Evolutionary conservation across 92 coral and sea anemone species (phyloP), one percentile per base, ranked within the genome.

Genomic region (Blastomussa wellsi): DNA sequence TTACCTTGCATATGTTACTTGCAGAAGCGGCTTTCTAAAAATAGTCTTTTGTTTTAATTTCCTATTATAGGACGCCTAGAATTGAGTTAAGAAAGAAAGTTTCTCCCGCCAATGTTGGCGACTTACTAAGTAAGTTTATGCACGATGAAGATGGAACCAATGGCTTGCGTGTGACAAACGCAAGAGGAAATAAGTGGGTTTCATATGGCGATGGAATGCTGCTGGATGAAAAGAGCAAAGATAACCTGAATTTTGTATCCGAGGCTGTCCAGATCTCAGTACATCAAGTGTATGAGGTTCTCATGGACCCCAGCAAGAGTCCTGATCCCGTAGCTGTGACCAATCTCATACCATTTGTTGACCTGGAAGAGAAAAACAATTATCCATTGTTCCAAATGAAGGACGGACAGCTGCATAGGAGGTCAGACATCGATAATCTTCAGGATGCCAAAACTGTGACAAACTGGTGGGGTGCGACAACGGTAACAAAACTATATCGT

Each of bases 161-260:
- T 72, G 97, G 94, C 26, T 77, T 93, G 24, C 93, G 91, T 55
- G 94, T 93, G 31, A 86, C 89, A 44, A 93, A 93, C 81, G 52
- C 7, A 12, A 64, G 83, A n/a, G 90, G 94, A 5, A 90, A 93
- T 39, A 91, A 86, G 74, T 93, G 94, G 97, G 65, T 81, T 32
- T 88, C 94, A 28, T 93, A 89, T 70, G 97, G 97, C 1, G 97
- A 93, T 55, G 92, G 94, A 10, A 89, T 82, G 90, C 79, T 92
- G 14, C 52, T 91, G 32, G 55, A 68, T 10, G 65, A 77, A 28
- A 49, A 88, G 44, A 85, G 88, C 79, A 31, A 81, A 72, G 67
- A 36, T 5, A 90, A 88, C 72, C 35, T 37, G 1, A 57, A 28
- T 52, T 22, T 88, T 7, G 91, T 55, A 7, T 41, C 10, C 1